Conservation (phyloP, 2,888 invertebrate species). For the Drosophila merina region DNA sequence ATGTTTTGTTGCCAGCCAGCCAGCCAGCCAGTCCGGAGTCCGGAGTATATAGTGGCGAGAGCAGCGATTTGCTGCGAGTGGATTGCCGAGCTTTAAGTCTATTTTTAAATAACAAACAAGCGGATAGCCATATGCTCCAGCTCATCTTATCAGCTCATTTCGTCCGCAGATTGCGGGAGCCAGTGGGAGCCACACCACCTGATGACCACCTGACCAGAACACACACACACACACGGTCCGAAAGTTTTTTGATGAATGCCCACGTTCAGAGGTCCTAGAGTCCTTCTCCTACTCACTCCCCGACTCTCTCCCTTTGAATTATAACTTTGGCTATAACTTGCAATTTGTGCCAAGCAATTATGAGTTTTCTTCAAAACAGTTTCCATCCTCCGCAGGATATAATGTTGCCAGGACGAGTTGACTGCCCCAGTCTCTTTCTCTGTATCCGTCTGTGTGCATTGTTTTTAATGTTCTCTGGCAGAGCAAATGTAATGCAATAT, state of each 20-base stretch:
- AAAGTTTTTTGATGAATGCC: constrained; percentile 43
- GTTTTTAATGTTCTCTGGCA: constrained; percentile 52
- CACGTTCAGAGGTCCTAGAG: constrained; percentile 25
- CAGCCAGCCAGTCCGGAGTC: constrained; percentile 50
- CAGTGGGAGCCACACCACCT: constrained; percentile 15
- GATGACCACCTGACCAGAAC: constrained; percentile 16
- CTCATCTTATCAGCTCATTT: constrained; percentile 34
- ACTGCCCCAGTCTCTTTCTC: neutral
- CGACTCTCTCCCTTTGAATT: constrained; percentile 1
- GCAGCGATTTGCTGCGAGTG: constrained; percentile 44
- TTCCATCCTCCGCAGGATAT: constrained; percentile 40
- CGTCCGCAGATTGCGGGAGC: constrained; percentile 7
- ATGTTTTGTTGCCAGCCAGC: constrained; percentile 54
- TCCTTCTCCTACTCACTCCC: neutral
- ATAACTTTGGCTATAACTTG: constrained; percentile 73
- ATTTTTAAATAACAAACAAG: constrained; percentile 32
- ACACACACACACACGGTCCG: neutral
- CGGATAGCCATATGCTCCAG: constrained; percentile 10
- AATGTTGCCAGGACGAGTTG: constrained; percentile 44
- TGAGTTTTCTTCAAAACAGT: constrained; percentile 69
- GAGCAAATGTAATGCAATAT: constrained; percentile 75
- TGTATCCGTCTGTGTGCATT: constrained; percentile 43
- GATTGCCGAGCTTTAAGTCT: constrained; percentile 41
- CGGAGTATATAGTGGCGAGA: constrained; percentile 40
- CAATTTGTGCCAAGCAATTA: constrained; percentile 76